phyloP scores from a whole-genome alignment of 1,140 invertebrate species.

The Apolygus lucorum region DNA sequence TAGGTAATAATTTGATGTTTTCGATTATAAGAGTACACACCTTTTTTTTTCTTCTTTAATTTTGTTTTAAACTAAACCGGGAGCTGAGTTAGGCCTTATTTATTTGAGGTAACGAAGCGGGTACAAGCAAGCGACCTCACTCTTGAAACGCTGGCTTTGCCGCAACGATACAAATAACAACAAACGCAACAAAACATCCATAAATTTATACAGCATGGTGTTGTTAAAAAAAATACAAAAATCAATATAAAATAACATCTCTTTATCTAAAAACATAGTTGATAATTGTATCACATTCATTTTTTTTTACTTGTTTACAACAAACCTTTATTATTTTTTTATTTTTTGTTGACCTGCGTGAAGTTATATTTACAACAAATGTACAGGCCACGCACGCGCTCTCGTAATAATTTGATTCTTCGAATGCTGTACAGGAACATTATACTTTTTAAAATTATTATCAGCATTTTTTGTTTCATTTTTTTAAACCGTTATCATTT shows the following conservation, averaged over 20 bases:
- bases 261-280: conserved; percentile 30
- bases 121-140: conserved; percentile 32
- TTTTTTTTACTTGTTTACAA: conserved; percentile 31
- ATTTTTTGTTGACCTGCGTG: conserved; percentile 24
- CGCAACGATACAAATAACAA: conserved; percentile 28
- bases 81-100: conserved; percentile 29
- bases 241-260: conserved; percentile 30
- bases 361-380: conserved; percentile 29
- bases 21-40: conserved; percentile 6
- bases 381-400: conserved; percentile 28
- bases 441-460: conserved; percentile 30
- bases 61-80: conserved; percentile 22
- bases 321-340: conserved; percentile 24
- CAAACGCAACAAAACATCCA: conserved; percentile 27
- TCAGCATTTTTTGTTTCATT: conserved; percentile 29
- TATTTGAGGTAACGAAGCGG: conserved; percentile 28
- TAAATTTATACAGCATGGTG: conserved; percentile 25
- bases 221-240: conserved; percentile 31
- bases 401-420: conserved; percentile 31
- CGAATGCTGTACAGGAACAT: conserved; percentile 34
- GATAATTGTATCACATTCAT: conserved; percentile 35
- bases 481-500: conserved; percentile 2
- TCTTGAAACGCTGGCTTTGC: conserved; percentile 31
- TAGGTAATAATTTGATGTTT: conserved; percentile 11
- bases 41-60: conserved; percentile 3